Evolutionary conservation across 64 coral and sea anemone genomes (phyloP), one percentile per base, ranked within the genome.

Genomic region (Acropora tenuis): DNA sequence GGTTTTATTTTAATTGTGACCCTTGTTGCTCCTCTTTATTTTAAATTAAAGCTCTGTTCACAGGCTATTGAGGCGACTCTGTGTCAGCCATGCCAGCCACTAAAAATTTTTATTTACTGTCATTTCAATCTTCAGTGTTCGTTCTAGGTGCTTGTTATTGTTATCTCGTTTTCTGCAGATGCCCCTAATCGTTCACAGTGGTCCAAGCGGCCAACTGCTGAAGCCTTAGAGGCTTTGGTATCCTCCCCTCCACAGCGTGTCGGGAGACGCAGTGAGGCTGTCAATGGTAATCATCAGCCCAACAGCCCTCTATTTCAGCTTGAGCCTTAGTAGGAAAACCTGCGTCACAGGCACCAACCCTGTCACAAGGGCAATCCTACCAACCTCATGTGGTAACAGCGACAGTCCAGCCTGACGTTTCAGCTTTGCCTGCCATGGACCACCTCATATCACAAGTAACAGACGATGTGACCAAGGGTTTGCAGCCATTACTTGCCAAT

Each of bases 141-240:
- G 72, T 41, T 74, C 72, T 74, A 40, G 72, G 72, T 74, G 41
- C 72, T 74, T 71, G 68, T 74, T 18, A 67, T 67, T 74, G 72
- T 74, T 74, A 41, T 20, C 72, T 74, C 3, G 68, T 71, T 71
- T 71, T 71, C 68, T 71, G 68, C n/a, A 71, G 55, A 59, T 59
- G 55, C 55, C 55, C 55, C 55, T 59, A 5, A 12, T 59, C 12
- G 55, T 59, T 59, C 55, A 59, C 55, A 59, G 55, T 12, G 55
- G 12, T 59, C 55, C 55, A 59, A 59, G 55, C 55, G 63, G 63
- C 63, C 63, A 67, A 15, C 63, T 67, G 63, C 63, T 13, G 3
- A 67, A 15, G 17, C 63, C 63, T 67, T 67, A 15, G 63, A 67
- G 63, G 63, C 63, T 18, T 67, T 67, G 63, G 63, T 67, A 8